phyloP scores from a whole-genome alignment of 2,113 vertebrate species.

The Piaya cayana region DNA sequence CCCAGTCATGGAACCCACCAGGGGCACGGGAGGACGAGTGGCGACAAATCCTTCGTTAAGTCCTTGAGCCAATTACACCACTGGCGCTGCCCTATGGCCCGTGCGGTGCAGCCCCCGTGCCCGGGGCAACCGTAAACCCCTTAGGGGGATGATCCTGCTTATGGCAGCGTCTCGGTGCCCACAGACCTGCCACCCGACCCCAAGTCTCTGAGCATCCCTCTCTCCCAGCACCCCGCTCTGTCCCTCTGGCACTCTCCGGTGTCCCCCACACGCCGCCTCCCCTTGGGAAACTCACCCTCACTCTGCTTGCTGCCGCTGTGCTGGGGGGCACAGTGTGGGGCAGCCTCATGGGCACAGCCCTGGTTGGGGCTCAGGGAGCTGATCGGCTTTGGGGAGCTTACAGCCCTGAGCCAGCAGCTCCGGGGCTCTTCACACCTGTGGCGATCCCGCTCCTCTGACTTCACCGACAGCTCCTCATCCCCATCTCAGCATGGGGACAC shows the following conservation, averaged over 20 bases:
- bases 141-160: slow-evolving; percentile 23
- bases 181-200: rapidly evolving
- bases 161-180: not conserved
- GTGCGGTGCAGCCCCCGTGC: not conserved
- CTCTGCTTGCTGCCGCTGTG: too few relatives aligned
- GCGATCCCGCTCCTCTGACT: not conserved
- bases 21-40: not conserved
- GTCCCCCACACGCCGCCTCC: not conserved
- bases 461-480: not conserved
- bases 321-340: rapidly evolving
- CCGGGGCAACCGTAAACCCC: not conserved
- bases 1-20: rapidly evolving
- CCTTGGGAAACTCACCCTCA: not conserved
- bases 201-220: rapidly evolving
- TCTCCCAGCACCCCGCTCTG: not conserved
- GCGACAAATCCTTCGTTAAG: not conserved
- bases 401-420: not conserved
- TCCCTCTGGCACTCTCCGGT: not conserved
- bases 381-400: not conserved
- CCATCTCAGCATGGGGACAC: rapidly evolving
- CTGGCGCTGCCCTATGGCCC: not conserved
- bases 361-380: not conserved
- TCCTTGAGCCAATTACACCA: not conserved
- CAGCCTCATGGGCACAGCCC: not conserved
- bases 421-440: not conserved